These are phyloP conservation scores for Nixonia krombeini DNA, from an alignment of 1,140 invertebrate species.

Conservation along the genomic window DNA sequence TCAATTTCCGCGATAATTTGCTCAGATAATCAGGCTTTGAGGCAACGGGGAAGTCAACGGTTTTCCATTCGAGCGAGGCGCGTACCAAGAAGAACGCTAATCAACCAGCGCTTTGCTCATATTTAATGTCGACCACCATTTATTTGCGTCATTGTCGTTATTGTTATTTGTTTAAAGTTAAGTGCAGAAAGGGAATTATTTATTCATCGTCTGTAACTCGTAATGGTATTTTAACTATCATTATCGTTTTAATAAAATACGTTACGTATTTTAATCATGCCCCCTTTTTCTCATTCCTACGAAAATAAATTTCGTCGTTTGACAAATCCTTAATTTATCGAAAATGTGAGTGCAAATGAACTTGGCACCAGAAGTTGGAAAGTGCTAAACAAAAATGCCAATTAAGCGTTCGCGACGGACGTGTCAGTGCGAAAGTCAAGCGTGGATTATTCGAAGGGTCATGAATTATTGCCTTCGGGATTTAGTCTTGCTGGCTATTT, in stretches of 20 bases:
- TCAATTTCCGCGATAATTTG: slow-evolving; percentile 31
- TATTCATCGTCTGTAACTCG: slow-evolving; percentile 56
- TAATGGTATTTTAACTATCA: slow-evolving; percentile 63
- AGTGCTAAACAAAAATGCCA: too few relatives aligned
- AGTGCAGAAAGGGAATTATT: slow-evolving; percentile 51
- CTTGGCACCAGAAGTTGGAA: too few relatives aligned
- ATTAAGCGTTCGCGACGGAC: background rate
- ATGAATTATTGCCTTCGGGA: slow-evolving; percentile 29
- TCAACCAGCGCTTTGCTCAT: too few relatives aligned
- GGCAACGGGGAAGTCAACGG: slow-evolving; percentile 29
- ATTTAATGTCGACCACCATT: slow-evolving; percentile 16
- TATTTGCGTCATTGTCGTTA: slow-evolving; percentile 10
- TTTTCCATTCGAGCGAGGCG: slow-evolving; percentile 23
- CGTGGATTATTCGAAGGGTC: slow-evolving; percentile 34
- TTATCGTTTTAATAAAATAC: slow-evolving; percentile 63
- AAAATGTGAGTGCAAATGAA: too few relatives aligned
- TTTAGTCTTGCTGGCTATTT: slow-evolving; percentile 4
- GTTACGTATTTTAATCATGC: slow-evolving; percentile 59
- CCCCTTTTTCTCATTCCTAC: slow-evolving; percentile 1
- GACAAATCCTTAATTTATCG: too few relatives aligned
- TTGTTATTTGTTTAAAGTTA: slow-evolving; percentile 27
- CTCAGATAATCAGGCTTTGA: slow-evolving; percentile 35
- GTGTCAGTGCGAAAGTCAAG: slow-evolving; percentile 12
- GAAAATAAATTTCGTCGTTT: background rate
- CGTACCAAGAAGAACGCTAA: slow-evolving; percentile 18